Conservation (phyloP, 2,888 invertebrate species). For the Ectemnius cavifrons region DNA sequence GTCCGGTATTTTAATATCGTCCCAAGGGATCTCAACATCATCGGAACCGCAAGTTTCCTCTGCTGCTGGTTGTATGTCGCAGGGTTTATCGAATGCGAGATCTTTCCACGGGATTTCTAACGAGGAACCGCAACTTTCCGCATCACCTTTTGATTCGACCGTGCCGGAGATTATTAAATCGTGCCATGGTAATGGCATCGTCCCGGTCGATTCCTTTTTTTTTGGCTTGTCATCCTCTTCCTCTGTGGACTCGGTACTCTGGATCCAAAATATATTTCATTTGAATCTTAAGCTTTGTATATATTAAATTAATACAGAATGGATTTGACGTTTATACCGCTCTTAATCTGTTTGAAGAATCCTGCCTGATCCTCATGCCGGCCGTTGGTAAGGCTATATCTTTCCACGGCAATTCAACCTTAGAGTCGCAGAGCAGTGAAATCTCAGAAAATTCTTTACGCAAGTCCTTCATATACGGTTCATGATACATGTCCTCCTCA, state of each 20-base stretch:
- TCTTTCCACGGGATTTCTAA: conserved; percentile 69
- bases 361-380: conserved; percentile 60
- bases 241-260: conserved; percentile 2
- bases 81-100: conserved; percentile 57
- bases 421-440: conserved; percentile 64
- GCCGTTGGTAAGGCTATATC: conserved; percentile 64
- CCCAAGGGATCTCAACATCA: conserved; percentile 71
- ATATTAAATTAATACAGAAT: neutral
- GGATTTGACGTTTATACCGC: neutral
- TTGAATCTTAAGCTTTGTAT: neutral
- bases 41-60: conserved; percentile 53
- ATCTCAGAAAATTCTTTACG: conserved; percentile 62
- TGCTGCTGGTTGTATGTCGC: conserved; percentile 52
- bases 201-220: conserved; percentile 54
- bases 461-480: conserved; percentile 67
- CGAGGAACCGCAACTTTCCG: conserved; percentile 59
- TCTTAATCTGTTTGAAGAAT: conserved; percentile 12
- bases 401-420: conserved; percentile 71
- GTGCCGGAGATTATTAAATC: conserved; percentile 63
- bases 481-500: conserved; percentile 67
- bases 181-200: conserved; percentile 67
- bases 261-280: neutral
- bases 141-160: conserved; percentile 20
- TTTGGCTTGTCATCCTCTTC: conserved; percentile 13
- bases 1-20: conserved; percentile 65